Evolutionary conservation across 1,140 invertebrate species (phyloP), one percentile per base, ranked within the genome.

Genomic region (Augochlora pura): DNA sequence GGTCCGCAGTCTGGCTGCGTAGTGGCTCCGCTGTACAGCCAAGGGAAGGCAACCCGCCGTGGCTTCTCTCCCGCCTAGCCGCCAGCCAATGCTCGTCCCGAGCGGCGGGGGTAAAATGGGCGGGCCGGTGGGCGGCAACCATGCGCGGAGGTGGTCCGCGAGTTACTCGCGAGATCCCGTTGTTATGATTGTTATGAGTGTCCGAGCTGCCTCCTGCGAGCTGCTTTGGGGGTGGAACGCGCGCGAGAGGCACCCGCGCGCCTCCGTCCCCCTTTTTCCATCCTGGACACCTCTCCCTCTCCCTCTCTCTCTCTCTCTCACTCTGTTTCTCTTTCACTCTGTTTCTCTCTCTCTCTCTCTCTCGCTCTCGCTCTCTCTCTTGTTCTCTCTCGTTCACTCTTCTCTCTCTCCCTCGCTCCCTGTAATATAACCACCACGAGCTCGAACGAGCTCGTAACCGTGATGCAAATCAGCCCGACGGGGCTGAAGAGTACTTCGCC

Each of bases 1-100:
- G 91, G 89, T 90, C 87, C 92, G 92, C 92, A 93, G 92, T 91
- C 92, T 92, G 87, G 91, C 92, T 93, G 92, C 92, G 92, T 93
- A 92, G 91, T 93, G 92, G 85, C 89, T 65, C 83, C 81, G 68
- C 80, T 82, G 82, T 88, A 69, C 59, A 80, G 69, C 63, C 84
- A 80, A 85, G 77, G 84, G 86, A 87, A 85, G 86, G 78, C 79
- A 77, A 63, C 85, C 85, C 74, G 76, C 57, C 67, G 81, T 77
- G 72, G 83, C 72, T 72, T 73, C 67, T 83, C 85, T 81, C 82
- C 85, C 83, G 85, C 82, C 82, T 77, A 81, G 79, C 49, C 38
- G 25, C 25, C 76, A 67, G 68, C 63, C 81, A 78, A 71, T 66
- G 77, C 81, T 69, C 10, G 69, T 2, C 21, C 8, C 9, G 5